Percentiles rank a stretch among this genome's conserved stretches.
Evolutionary conservation across 64 coral and sea anemone species (phyloP).

Genomic region (Porites australiensis): DNA sequence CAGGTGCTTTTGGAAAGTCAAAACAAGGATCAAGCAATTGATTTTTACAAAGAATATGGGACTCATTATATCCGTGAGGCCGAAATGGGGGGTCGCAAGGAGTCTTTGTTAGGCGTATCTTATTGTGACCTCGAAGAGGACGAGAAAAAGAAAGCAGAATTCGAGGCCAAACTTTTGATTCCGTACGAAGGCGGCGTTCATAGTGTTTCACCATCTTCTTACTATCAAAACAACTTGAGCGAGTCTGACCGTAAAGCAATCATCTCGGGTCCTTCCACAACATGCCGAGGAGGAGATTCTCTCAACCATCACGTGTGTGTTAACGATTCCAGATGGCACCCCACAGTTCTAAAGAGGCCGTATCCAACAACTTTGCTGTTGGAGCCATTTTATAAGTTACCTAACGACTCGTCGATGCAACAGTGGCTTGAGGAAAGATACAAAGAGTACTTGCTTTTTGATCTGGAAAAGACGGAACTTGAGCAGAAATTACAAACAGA

Average conservation of each 20-base stretch:
- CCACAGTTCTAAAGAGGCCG: background rate
- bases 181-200: background rate
- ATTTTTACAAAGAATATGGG: slow-evolving; percentile 12
- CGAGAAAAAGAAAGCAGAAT: background rate
- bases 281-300: too few relatives aligned
- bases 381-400: background rate
- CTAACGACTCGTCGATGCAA: background rate
- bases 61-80: background rate
- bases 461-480: background rate
- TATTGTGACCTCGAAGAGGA: background rate
- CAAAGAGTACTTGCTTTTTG: background rate
- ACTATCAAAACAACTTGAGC: background rate
- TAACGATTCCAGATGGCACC: background rate
- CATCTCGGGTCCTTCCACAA: too few relatives aligned
- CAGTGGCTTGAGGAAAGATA: too few relatives aligned
- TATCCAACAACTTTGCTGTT: background rate
- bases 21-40: background rate
- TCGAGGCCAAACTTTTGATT: background rate
- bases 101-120: background rate
- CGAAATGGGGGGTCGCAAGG: too few relatives aligned
- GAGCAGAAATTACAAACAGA: background rate
- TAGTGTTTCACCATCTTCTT: background rate
- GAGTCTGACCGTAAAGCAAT: background rate
- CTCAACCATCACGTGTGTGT: background rate
- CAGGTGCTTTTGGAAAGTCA: too few relatives aligned